A percentile compares a stretch with the other conserved stretches of the same genome.
These are phyloP conservation scores for Urosaurus nigricauda DNA, from an alignment of 2,797 vertebrate genomes.

Conservation along the genomic window DNA sequence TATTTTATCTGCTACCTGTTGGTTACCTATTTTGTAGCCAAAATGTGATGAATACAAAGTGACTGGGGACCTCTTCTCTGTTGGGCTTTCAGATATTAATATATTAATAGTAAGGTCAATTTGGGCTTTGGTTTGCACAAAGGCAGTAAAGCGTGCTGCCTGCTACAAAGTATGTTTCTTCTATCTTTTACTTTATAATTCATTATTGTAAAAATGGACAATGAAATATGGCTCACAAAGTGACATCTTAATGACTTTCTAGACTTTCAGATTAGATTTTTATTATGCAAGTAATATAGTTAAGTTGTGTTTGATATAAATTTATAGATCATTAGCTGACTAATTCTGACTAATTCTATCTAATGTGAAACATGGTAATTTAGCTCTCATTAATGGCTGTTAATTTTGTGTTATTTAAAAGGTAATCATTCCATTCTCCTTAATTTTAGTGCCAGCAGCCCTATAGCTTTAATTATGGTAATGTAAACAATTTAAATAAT, in stretches of 20 bases:
- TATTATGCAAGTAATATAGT: conserved; percentile 58
- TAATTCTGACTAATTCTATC: conserved; percentile 76
- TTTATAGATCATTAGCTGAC: conserved; percentile 72
- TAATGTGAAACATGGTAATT: conserved; percentile 67
- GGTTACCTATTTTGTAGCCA: background rate
- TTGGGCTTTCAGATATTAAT: background rate
- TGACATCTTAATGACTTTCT: conserved; percentile 62
- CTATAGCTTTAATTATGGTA: conserved; percentile 64
- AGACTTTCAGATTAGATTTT: conserved; percentile 58
- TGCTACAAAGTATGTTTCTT: background rate
- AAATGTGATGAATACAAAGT: background rate
- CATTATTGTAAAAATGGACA: conserved; percentile 42
- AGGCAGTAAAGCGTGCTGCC: background rate
- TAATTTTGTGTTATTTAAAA: conserved; percentile 70
- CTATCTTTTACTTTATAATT: conserved; percentile 36
- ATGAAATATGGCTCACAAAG: conserved; percentile 60
- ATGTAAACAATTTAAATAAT: conserved; percentile 63
- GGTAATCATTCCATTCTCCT: conserved; percentile 65
- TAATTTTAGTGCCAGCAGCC: conserved; percentile 63
- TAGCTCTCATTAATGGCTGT: conserved; percentile 71
- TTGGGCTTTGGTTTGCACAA: background rate
- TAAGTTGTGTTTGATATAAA: conserved; percentile 65
- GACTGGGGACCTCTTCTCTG: background rate
- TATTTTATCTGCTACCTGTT: background rate
- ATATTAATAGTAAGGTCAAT: background rate